Conservation (phyloP, 2,797 vertebrate species). For the Notolabrus celidotus region DNA sequence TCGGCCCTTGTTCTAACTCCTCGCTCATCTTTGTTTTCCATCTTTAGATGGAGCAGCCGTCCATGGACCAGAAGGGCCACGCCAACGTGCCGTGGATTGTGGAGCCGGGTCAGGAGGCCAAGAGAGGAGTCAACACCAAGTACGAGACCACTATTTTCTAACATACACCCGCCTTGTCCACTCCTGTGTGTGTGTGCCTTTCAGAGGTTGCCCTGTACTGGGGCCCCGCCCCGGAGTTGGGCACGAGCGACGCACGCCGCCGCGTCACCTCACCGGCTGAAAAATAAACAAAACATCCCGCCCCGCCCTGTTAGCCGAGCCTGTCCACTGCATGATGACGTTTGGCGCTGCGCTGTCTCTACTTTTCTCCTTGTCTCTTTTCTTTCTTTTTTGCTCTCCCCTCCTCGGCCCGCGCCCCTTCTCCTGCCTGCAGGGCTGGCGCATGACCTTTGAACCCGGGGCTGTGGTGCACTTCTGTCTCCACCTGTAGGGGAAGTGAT, state of each 20-base stretch:
- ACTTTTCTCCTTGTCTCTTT: conserved; percentile 81
- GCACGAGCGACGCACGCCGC: conserved; percentile 90
- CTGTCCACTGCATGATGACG: conserved; percentile 87
- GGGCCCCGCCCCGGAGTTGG: conserved; percentile 79
- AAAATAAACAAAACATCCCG: conserved; percentile 74
- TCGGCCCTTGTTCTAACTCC: no score
- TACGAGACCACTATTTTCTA: conserved; percentile 99
- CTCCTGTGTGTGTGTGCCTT: conserved; percentile 96
- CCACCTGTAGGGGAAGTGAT: conserved; percentile 76
- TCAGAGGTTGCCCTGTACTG: conserved; percentile 89
- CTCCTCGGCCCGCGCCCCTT: conserved; percentile 81
- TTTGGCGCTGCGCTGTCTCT: conserved; percentile 81
- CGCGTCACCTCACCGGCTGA: conserved; percentile 84
- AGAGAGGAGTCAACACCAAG: conserved; percentile 99
- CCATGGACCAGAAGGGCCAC: conserved; percentile 97
- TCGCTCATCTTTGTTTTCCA: not conserved
- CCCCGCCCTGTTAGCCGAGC: conserved; percentile 80
- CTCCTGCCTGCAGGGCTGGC: conserved; percentile 86
- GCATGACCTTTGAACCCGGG: conserved; percentile 85
- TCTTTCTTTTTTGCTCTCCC: conserved; percentile 82
- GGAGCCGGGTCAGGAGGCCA: conserved; percentile 98
- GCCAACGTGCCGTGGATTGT: conserved; percentile 99
- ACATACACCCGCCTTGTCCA: conserved; percentile 91
- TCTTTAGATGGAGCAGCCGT: conserved; percentile 95
- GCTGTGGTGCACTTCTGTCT: conserved; percentile 76